Base-by-base conservation (phyloP, 2,888 invertebrate species). In the Graphium colonna region DNA sequence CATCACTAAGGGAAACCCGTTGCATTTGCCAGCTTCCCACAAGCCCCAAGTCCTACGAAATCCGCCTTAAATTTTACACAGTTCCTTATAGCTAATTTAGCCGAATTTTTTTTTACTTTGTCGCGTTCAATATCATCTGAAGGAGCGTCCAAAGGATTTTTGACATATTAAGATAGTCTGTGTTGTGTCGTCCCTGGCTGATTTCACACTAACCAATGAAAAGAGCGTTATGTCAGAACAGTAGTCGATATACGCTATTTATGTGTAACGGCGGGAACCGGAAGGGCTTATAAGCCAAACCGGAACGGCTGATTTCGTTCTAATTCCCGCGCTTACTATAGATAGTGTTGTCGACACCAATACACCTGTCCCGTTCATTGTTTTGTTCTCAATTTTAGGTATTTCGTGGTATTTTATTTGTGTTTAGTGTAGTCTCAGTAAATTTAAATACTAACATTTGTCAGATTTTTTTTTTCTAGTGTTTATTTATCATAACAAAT, bases 341-440 rank as follows among this genome's bases (percentile, higher is more conserved):
- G 16, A 51, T 31, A 47, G 48, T 48, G 10, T n/a, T 26, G 31
- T 50, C 40, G 26, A 36, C 52, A 46, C 39, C 49, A 45, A 53
- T 65, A 67, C 66, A 68, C 70, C 75, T 68, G 71, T 69, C 70
- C 73, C 68, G 68, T 74, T 72, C 68, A 71, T 68, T 69, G 68
- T 75, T 76, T 78, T 77, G 71, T 75, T 77, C 28, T 45, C 45
- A 33, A 74, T 72, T 2, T 21, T 77, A 75, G 68, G 60, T 73
- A 68, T 71, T 71, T 76, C 67, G 69, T 75, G 68, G 70, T 78
- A 75, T 81, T 82, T 75, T 52, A 52, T 52, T 52, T 80, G 69
- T 82, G 76, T 82, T 83, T 82, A 85, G 82, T 76, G 71, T 86
- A 83, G 71, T 78, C 79, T 80, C 77, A 75, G 79, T 85, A 84